Evolutionary conservation across 2,797 vertebrate genomes (phyloP), one percentile per base, ranked within the genome.

Genomic region (Coccyzus lansbergi): DNA sequence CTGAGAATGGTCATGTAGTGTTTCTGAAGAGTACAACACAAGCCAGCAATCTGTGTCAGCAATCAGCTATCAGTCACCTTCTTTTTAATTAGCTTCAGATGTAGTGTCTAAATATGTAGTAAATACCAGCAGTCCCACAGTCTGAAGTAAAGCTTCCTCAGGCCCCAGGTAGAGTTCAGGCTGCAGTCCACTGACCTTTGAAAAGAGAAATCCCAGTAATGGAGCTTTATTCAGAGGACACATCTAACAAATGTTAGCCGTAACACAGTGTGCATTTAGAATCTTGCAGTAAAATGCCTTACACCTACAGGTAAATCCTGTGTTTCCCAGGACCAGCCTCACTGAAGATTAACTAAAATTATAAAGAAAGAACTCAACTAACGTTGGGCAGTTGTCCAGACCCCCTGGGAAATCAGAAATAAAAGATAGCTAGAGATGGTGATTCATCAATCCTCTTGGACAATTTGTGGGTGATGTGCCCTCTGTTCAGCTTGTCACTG

Each of bases 1-100:
- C 96, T 97, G 96, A 90, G 79, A 94, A 96, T 59, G 76, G 90
- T 95, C 93, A 76, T 56, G 56, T 52, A 69, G n/a, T 58, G 65
- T 83, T 97, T 95, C 93, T 91, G 51, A 42, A 82, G 5, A 31
- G 55, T 71, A 86, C 36, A 86, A 95, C n/a, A 59, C 51, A 94
- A 94, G 71, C 60, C 88, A 92, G 59, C 71, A 88, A 88, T 91
- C 72, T 87, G 48, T 94, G 80, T 77, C 78, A 38, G 38, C 38
- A 83, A 44, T 90, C 91, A 77, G 56, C 84, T 75, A 80, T 90
- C 90, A 75, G 62, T 90, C 90, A 93, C 93, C 48, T 71, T 87
- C 77, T 55, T 92, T 78, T n/a, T 90, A 97, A 94, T 93, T 79
- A 59, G 18, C 62, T 86, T 93, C 94, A 79, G 26, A 93, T 92